Percentiles rank a stretch among this genome's conserved stretches.
Evolutionary conservation across 2,888 invertebrate species (phyloP).

Genomic region (Chymomyza fuscimana): DNA sequence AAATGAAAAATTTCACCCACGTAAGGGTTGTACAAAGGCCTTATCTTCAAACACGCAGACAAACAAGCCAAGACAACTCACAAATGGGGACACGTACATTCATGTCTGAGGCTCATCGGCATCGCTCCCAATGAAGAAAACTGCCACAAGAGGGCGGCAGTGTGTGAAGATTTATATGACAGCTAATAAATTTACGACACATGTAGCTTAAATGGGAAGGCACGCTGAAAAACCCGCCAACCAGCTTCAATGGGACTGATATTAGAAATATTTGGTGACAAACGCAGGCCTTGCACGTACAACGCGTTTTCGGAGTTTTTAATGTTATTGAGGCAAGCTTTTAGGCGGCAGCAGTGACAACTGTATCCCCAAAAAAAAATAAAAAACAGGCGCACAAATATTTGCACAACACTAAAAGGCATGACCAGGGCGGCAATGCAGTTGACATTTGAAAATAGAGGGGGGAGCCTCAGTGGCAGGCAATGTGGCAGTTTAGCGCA

Average conservation of each 20-base stretch:
- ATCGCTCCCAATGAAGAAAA: background rate
- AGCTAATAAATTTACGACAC: conserved; percentile 78
- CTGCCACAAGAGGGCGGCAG: conserved; percentile 53
- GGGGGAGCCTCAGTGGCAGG: conserved; percentile 5
- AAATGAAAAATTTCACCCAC: conserved; percentile 58
- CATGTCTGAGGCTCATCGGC: conserved; percentile 5
- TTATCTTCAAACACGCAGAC: conserved; percentile 51
- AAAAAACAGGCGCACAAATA: conserved; percentile 51
- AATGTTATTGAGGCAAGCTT: conserved; percentile 44
- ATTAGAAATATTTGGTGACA: conserved; percentile 65
- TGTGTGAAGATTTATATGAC: conserved; percentile 78
- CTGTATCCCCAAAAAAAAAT: conserved; percentile 17
- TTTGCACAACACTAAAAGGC: conserved; percentile 46
- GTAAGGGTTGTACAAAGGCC: conserved; percentile 39
- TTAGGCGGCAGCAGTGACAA: conserved; percentile 32
- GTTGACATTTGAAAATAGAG: conserved; percentile 68
- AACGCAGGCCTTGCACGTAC: conserved; percentile 46
- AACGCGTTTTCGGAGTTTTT: conserved; percentile 35
- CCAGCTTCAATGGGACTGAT: conserved; percentile 29
- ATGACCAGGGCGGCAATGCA: conserved; percentile 44
- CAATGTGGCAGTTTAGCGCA: conserved; percentile 52
- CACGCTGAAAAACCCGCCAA: background rate
- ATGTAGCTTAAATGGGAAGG: conserved; percentile 54
- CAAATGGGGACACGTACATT: conserved; percentile 43
- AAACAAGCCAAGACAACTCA: conserved; percentile 1